A percentile compares a stretch with the other conserved stretches of the same genome.
Evolutionary conservation across 2,113 vertebrate species (phyloP).

Genomic region (Rallus limicola): DNA sequence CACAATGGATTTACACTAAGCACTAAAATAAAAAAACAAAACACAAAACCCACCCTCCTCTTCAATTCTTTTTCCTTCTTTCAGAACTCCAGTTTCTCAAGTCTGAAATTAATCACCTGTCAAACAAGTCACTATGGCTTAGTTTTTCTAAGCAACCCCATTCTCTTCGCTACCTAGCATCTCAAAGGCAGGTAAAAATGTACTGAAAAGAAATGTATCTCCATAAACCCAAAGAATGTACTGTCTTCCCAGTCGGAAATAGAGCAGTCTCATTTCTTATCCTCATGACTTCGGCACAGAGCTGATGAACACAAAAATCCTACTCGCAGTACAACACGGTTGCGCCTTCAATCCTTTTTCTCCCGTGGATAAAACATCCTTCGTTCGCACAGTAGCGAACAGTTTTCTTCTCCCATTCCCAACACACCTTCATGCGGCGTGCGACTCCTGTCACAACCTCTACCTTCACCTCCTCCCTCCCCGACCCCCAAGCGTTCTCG

Average conservation of each 20-base stretch:
- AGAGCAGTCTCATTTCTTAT: not conserved
- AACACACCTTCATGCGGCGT: not conserved
- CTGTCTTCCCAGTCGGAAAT: not conserved
- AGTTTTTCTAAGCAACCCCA: not conserved
- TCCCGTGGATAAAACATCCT: not conserved
- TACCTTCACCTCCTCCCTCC: not conserved
- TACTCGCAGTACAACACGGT: not conserved
- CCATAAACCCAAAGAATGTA: not conserved
- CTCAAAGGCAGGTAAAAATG: not conserved
- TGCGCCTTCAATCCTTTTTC: not conserved
- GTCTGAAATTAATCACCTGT: slow-evolving; percentile 31
- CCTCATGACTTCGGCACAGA: not conserved
- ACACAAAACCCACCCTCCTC: not conserved
- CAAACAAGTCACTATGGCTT: not conserved
- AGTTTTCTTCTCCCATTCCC: not conserved
- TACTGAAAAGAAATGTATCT: not conserved
- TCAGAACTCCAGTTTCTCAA: not conserved
- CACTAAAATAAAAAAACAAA: too few relatives aligned
- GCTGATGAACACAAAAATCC: not conserved
- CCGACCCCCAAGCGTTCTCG: not conserved
- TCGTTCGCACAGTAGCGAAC: not conserved
- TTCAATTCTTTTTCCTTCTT: not conserved
- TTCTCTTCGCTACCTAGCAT: not conserved
- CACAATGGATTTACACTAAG: not conserved
- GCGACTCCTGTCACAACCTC: not conserved